Conservation (phyloP, 2,113 vertebrate species). For the Danio rerio region DNA sequence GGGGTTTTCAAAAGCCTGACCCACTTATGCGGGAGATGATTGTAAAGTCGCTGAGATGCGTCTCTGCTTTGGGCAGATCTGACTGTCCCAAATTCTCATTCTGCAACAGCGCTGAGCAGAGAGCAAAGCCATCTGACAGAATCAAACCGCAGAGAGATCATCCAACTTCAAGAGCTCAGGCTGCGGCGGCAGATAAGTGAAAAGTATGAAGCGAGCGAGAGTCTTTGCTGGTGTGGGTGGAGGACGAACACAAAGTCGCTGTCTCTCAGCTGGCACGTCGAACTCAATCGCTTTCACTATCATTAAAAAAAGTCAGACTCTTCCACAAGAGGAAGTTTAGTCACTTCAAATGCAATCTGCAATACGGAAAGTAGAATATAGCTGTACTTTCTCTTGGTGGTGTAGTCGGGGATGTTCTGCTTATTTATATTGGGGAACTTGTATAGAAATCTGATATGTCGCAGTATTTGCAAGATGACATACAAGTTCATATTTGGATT, state of each 20-base stretch:
- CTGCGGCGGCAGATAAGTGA: conserved; percentile 25
- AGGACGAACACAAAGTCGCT: background rate
- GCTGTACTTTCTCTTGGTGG: background rate
- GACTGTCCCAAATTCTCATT: conserved; percentile 38
- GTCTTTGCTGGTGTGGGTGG: background rate
- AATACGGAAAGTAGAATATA: background rate
- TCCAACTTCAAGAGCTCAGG: conserved; percentile 35
- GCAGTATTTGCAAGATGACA: no score
- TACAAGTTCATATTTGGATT: no score
- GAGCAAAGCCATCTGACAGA: conserved; percentile 28
- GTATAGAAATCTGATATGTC: no score
- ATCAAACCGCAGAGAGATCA: conserved; percentile 34
- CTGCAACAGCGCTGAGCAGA: conserved; percentile 12
- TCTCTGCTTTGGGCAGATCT: conserved; percentile 36
- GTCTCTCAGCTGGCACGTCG: background rate
- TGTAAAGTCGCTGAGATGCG: conserved; percentile 32
- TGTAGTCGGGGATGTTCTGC: background rate
- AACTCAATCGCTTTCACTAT: background rate
- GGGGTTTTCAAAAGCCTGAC: conserved; percentile 41
- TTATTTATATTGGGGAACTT: background rate
- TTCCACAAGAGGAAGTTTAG: conserved; percentile 13
- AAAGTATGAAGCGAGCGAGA: conserved; percentile 25
- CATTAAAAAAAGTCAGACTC: background rate
- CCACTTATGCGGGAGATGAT: conserved; percentile 56
- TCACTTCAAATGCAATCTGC: background rate